Conservation (phyloP, 2,113 vertebrate species). For the Brachirus orientalis region DNA sequence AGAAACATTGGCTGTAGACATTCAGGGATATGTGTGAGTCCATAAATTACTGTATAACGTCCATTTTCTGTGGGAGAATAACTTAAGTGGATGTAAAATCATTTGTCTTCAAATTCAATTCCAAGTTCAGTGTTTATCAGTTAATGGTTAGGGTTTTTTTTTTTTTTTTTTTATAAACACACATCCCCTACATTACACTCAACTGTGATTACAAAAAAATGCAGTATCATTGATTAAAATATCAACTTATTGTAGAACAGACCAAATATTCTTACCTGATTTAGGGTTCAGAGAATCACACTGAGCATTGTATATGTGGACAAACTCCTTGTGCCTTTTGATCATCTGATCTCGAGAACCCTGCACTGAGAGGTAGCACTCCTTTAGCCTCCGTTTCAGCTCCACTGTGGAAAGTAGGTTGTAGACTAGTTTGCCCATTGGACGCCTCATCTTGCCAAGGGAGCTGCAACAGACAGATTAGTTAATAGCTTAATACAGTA, state of each 20-base stretch:
- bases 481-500: neutral
- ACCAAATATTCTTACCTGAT: constrained; percentile 78
- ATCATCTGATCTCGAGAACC: constrained; percentile 89
- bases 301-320: constrained; percentile 91
- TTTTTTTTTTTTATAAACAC: too few relatives aligned
- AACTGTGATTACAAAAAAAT: too few relatives aligned
- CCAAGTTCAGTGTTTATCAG: too few relatives aligned
- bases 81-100: too few relatives aligned
- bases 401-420: constrained; percentile 89
- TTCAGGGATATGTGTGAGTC: too few relatives aligned
- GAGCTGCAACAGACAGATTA: constrained; percentile 75
- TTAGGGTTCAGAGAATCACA: constrained; percentile 92
- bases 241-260: neutral
- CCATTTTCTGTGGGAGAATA: too few relatives aligned
- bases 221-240: too few relatives aligned
- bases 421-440: constrained; percentile 91
- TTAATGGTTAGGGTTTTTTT: too few relatives aligned
- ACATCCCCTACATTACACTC: too few relatives aligned
- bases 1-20: too few relatives aligned
- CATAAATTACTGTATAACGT: too few relatives aligned
- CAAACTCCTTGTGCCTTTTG: constrained; percentile 89
- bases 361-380: constrained; percentile 84
- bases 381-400: constrained; percentile 87
- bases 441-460: constrained; percentile 76
- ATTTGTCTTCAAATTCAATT: too few relatives aligned